Percentiles rank a stretch among this genome's conserved stretches.
Conservation (phyloP, 2,888 invertebrate genomes). For the Trichogramma evanescens region DNA sequence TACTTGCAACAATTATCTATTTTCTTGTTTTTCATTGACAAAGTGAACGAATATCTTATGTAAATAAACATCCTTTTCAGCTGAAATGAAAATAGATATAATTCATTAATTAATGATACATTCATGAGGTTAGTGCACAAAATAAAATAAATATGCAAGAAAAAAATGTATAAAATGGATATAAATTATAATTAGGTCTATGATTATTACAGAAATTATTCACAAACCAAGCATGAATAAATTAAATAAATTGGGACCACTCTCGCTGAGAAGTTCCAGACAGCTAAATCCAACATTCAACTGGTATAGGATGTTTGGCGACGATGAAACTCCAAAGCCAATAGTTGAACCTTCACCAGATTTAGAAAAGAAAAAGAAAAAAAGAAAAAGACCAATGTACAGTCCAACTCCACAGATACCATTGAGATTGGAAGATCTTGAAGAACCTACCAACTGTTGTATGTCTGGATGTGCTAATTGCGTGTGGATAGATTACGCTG, state of each 20-base stretch:
- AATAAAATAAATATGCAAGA: no score
- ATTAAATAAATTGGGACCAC: constrained; percentile 7
- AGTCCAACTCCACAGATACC: constrained; percentile 6
- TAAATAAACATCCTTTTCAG: no score
- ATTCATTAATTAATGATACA: no score
- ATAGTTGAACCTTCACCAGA: not conserved
- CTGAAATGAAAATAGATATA: no score
- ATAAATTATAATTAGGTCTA: not conserved
- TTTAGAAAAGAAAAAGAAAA: not conserved
- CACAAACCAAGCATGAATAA: constrained; percentile 12
- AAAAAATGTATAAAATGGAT: no score
- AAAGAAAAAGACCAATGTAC: constrained; percentile 9
- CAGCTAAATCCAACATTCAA: not conserved
- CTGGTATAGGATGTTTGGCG: not conserved
- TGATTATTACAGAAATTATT: not conserved
- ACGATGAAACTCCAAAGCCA: not conserved
- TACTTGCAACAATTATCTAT: no score
- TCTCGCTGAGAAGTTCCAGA: not conserved
- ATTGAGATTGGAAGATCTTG: constrained; percentile 51
- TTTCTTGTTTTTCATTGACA: no score
- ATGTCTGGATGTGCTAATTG: constrained; percentile 90
- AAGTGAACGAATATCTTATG: no score
- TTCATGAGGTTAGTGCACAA: no score
- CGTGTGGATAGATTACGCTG: constrained; percentile 87
- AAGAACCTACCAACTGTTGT: constrained; percentile 78